Base-by-base conservation (phyloP, 2,797 vertebrate species). In the Lithobates sylvaticus region DNA sequence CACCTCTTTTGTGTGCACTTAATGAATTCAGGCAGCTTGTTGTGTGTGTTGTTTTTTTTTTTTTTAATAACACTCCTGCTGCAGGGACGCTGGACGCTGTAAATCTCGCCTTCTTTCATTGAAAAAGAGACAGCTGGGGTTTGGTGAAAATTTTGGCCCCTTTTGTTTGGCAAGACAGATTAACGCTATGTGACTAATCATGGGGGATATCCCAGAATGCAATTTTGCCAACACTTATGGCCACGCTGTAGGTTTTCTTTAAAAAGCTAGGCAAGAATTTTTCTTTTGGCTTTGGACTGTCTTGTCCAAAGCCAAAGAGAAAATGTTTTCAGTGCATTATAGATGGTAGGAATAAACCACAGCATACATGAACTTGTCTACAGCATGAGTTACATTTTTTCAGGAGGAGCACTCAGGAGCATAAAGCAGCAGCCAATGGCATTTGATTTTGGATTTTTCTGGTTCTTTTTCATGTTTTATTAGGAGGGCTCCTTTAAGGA, bases 171-270 rank as follows among this genome's bases (percentile, higher is more conserved):
- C 89, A 91, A 95, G 95, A 95, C 94, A 95, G 95, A 97, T 98
- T 98, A 97, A 97, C 97, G 97, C 96, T 95, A 95, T 97, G 96
- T 97, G 97, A 98, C 97, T 98, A 98, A 98, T 99, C 96, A 96
- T 95, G 96, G 96, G 61, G 96, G 96, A 96, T 98, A 61, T 97
- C 96, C 96, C 97, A 97, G 96, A 97, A 97, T 96, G 96, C 93
- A 92, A 91, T 91, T 90, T 90, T 89, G 91, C 89, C 91, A 94
- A 90, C 91, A 76, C 58, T 54, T 44, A 67, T 67, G 0, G 10
- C 65, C 27, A 13, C 10, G 26, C 10, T 18, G 10, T 10, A 26
- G 26, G 26, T 29, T 67, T 61, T 61, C 18, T 61, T 61, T 23
- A 61, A 67, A 67, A 3, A 12, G 2, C 9, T 67, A 21, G n/a